Base-by-base conservation (phyloP, 2,888 invertebrate genomes). In the Cephus rjabovi region DNA sequence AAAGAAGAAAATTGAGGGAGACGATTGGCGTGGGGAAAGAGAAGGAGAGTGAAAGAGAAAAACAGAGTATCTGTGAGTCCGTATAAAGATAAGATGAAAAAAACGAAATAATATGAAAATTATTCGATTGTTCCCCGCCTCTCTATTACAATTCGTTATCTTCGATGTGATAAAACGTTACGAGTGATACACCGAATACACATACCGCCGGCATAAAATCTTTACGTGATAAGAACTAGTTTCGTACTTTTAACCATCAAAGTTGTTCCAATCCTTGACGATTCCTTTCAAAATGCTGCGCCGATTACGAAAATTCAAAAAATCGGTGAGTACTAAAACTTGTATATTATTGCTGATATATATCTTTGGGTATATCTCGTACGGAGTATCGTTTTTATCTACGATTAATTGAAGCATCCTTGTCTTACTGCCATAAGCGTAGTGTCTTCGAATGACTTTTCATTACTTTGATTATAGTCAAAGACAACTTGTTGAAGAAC, bases 301-400 rank as follows among this genome's bases (percentile, higher is more conserved):
- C 80, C 85, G 86, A 77, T 80, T 88, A 23, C 83, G 85, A 78
- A 86, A 84, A 80, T 80, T 84, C 68, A 86, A 71, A 12, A 71
- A 85, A 73, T 76, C 80, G 85, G 89, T 89, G 86, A 89, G 88
- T 87, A 84, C 34, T 75, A 56, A 11, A 6, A 56, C 23, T 23
- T 23, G 2, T 56, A 9, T 23, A 2, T 23, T 56, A 23, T 56
- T 56, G 23, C 9, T 23, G 9, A 56, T 56, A 23, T 23, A 9
- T 56, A 56, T 23, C 23, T 23, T 56, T 23, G 23, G 9, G 2
- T 23, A 56, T 40, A 40, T 40, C 40, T 23, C 23, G 9, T 56
- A 23, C 9, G 23, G 23, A 56, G 23, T 23, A 23, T 9, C 23
- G 9, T 56, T 56, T 56, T 56, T 56, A 56, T 56, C 23, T 56